phyloP scores from a whole-genome alignment of 2,797 vertebrate species.

The Oryzias sinensis region DNA sequence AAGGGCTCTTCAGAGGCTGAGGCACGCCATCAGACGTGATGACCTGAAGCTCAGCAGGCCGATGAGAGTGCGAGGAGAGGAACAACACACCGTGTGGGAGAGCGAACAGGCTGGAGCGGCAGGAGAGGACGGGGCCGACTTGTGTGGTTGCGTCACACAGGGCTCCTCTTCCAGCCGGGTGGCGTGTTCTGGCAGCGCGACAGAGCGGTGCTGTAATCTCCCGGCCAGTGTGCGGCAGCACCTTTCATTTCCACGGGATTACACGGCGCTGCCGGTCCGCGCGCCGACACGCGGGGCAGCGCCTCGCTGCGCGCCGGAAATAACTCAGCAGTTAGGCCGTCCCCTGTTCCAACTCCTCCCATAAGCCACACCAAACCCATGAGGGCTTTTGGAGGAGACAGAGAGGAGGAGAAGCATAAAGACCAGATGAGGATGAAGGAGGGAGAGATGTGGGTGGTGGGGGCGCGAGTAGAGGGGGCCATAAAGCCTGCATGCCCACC shows the following conservation, averaged over 20 bases:
- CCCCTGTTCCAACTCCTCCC: slow-evolving; percentile 77
- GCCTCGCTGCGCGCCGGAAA: slow-evolving; percentile 78
- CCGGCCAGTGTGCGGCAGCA: slow-evolving; percentile 80
- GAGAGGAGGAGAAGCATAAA: slow-evolving; percentile 36
- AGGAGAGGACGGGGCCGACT: slow-evolving; percentile 15
- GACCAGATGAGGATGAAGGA: slow-evolving; percentile 17
- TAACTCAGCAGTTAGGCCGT: slow-evolving; percentile 83
- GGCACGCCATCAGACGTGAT: slow-evolving; percentile 30
- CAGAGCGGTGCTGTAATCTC: slow-evolving; percentile 77
- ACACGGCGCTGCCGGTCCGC: slow-evolving; percentile 63
- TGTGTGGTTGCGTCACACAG: slow-evolving; percentile 30
- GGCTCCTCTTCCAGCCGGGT: slow-evolving; percentile 48
- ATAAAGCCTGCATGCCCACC: slow-evolving; percentile 75
- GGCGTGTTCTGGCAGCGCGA: slow-evolving; percentile 69
- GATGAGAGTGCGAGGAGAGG: slow-evolving; percentile 21
- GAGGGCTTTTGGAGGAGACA: slow-evolving; percentile 60
- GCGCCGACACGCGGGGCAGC: slow-evolving; percentile 54
- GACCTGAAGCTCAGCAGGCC: slow-evolving; percentile 22
- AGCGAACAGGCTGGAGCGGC: slow-evolving; percentile 19
- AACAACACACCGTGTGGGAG: slow-evolving; percentile 34
- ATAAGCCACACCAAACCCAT: slow-evolving; percentile 80
- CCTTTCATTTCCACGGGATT: slow-evolving; percentile 82
- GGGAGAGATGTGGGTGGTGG: slow-evolving; percentile 30
- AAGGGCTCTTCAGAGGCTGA: slow-evolving; percentile 30
- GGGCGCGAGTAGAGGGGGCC: slow-evolving; percentile 46